Evolutionary conservation across 1,140 invertebrate species (phyloP).

Genomic region (Meteorus sp.): DNA sequence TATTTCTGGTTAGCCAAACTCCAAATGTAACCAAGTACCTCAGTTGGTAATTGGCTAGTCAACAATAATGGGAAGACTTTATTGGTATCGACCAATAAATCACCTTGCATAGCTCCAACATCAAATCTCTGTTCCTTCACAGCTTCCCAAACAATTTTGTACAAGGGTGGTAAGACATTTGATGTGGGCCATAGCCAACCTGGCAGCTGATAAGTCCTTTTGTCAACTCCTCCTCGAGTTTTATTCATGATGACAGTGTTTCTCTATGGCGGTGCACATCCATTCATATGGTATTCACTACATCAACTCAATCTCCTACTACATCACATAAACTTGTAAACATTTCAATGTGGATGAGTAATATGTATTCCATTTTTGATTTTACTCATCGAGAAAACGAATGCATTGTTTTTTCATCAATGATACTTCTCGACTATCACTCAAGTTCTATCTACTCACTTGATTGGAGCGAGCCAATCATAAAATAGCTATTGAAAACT

Average conservation of each 20-base stretch:
- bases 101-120: slow-evolving; percentile 37
- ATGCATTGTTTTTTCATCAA: too few relatives aligned
- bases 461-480: too few relatives aligned
- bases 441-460: too few relatives aligned
- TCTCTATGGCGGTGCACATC: too few relatives aligned
- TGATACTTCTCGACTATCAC: too few relatives aligned
- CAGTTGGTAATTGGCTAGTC: slow-evolving; percentile 63
- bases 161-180: slow-evolving; percentile 55
- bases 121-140: slow-evolving; percentile 49
- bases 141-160: slow-evolving; percentile 57
- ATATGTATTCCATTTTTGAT: too few relatives aligned
- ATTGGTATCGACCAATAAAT: slow-evolving; percentile 62
- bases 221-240: neutral
- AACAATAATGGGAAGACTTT: slow-evolving; percentile 66
- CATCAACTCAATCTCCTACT: too few relatives aligned
- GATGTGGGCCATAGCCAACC: slow-evolving; percentile 57
- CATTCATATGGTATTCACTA: too few relatives aligned
- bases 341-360: too few relatives aligned
- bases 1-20: slow-evolving; percentile 64
- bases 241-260: slow-evolving; percentile 4
- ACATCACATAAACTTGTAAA: too few relatives aligned
- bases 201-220: slow-evolving; percentile 2
- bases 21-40: slow-evolving; percentile 68
- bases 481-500: too few relatives aligned
- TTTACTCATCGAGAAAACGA: too few relatives aligned